These are phyloP conservation scores for Phataginus tricuspis DNA, from an alignment of 2,797 vertebrate genomes.

Conservation along the genomic window DNA sequence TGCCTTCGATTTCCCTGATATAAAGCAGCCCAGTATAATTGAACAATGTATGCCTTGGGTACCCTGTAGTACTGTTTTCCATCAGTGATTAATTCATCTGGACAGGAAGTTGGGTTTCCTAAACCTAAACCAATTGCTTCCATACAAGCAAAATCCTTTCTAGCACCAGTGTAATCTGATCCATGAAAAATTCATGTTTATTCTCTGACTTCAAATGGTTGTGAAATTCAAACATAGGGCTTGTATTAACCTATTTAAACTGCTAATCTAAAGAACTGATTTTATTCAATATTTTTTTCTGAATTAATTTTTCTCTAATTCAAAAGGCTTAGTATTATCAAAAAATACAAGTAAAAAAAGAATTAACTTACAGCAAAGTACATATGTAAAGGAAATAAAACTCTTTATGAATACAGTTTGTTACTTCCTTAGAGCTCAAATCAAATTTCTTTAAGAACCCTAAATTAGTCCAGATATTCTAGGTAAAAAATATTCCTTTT, in stretches of 20 bases:
- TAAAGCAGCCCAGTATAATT: conserved; percentile 53
- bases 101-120: conserved; percentile 37
- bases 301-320: not conserved
- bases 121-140: conserved; percentile 55
- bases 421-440: not conserved
- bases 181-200: not conserved
- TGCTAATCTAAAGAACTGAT: not conserved
- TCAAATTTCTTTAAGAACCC: not conserved
- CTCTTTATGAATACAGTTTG: not conserved
- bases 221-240: not conserved
- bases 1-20: conserved; percentile 29
- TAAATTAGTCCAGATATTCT: not conserved
- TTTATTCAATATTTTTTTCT: not conserved
- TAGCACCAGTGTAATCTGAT: not conserved
- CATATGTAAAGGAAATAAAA: not conserved
- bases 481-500: not conserved
- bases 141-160: conserved; percentile 36
- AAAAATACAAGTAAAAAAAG: not conserved
- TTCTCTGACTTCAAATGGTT: not conserved
- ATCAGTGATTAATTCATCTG: conserved; percentile 53
- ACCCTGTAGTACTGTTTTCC: not conserved
- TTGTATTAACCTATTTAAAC: conserved; percentile 17
- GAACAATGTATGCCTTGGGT: conserved; percentile 10
- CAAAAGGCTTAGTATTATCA: not conserved
- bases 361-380: not conserved